These are phyloP conservation scores for Mesochorus sp. DNA, from an alignment of 2,888 invertebrate species.

Conservation along the genomic window DNA sequence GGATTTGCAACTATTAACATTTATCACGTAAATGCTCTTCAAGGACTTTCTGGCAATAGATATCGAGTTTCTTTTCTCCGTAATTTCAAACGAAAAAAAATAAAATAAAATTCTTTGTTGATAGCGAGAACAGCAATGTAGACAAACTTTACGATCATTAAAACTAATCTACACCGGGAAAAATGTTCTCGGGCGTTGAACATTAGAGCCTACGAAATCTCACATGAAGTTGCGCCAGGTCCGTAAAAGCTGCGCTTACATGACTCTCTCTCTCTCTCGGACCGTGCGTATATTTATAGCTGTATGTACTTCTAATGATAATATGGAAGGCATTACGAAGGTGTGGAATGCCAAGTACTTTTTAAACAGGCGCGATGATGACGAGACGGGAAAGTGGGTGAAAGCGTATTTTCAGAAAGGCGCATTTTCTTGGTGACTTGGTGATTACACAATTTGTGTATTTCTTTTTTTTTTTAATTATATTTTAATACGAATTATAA, in stretches of 20 bases:
- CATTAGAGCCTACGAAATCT: background rate
- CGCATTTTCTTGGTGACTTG: constrained; percentile 20
- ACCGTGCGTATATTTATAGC: background rate
- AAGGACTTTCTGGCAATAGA: background rate
- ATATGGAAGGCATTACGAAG: constrained; percentile 50
- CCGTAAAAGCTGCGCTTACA: constrained; percentile 13
- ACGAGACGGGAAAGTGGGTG: constrained; percentile 59
- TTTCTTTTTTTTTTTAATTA: background rate
- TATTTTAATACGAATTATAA: background rate
- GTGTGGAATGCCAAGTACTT: constrained; percentile 38
- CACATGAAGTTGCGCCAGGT: constrained; percentile 29
- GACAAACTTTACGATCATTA: background rate
- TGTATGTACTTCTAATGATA: constrained; percentile 7
- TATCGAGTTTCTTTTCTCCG: background rate
- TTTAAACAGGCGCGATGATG: constrained; percentile 26
- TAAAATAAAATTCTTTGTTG: no score
- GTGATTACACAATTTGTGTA: constrained; percentile 4
- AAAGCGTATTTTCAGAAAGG: constrained; percentile 50
- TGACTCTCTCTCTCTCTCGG: no score
- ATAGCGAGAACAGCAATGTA: background rate
- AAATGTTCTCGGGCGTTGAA: background rate
- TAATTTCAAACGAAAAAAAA: background rate
- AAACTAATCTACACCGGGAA: background rate
- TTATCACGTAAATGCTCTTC: background rate
- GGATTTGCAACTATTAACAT: background rate